These are phyloP conservation scores for Hemiscyllium ocellatum DNA, from an alignment of 2,113 vertebrate genomes.

Conservation along the genomic window DNA sequence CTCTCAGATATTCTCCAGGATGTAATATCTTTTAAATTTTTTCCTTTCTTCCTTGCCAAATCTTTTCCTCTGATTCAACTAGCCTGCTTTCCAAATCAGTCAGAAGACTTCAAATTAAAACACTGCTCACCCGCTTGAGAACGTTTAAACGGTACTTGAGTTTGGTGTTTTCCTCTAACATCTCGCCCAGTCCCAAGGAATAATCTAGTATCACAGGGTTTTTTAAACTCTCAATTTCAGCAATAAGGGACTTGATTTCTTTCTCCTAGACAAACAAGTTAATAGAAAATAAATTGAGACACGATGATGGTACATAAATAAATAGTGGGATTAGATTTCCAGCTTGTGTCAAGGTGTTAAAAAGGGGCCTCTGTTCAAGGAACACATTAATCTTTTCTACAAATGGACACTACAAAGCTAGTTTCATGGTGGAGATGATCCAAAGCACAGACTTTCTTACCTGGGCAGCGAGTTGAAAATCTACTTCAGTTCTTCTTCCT, in stretches of 20 bases:
- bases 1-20: not conserved
- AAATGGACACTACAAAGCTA: not conserved
- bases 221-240: conserved; percentile 74
- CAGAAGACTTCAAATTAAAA: not conserved
- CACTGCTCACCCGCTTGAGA: conserved; percentile 67
- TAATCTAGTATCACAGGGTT: conserved; percentile 54
- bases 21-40: not conserved
- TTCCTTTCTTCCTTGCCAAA: not conserved
- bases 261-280: conserved; percentile 61
- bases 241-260: conserved; percentile 71
- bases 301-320: not conserved
- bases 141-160: conserved; percentile 85
- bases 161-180: conserved; percentile 77
- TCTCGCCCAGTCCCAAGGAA: conserved; percentile 60
- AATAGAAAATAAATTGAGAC: not conserved
- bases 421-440: not conserved
- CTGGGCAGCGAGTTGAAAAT: not conserved
- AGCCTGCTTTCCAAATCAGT: not conserved
- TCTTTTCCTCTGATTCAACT: not conserved
- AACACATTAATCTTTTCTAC: not conserved
- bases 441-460: not conserved
- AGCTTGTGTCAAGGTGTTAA: not conserved
- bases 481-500: not conserved
- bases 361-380: not conserved
- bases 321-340: not conserved